phyloP scores from a whole-genome alignment of 2,113 vertebrate genomes.

The Eonycteris spelaea region DNA sequence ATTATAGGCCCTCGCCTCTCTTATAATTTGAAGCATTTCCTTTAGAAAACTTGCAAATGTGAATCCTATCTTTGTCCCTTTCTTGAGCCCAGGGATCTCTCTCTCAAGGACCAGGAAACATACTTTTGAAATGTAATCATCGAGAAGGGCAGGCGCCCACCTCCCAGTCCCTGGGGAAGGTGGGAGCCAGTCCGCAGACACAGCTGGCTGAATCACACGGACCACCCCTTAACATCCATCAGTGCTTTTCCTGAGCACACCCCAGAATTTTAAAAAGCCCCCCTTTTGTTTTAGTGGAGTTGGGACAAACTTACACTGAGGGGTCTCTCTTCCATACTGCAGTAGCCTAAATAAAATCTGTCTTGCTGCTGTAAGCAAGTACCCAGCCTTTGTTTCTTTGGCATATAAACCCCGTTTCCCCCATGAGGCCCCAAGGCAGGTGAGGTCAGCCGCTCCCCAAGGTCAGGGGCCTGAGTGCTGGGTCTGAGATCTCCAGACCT shows the following conservation, averaged over 20 bases:
- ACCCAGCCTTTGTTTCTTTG: neutral
- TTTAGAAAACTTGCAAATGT: neutral
- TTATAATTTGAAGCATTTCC: neutral
- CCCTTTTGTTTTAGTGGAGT: neutral
- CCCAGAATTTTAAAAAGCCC: neutral
- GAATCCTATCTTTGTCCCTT: neutral
- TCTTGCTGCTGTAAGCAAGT: rapidly evolving
- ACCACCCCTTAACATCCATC: neutral
- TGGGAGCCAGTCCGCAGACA: neutral
- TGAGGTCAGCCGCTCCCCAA: neutral
- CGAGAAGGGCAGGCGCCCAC: neutral
- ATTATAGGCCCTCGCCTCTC: neutral
- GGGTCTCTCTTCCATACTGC: too few relatives aligned
- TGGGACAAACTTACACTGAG: rapidly evolving
- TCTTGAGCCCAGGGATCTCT: neutral
- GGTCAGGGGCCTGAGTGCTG: rapidly evolving
- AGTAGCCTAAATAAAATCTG: neutral
- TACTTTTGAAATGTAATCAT: neutral
- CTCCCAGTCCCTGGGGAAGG: neutral
- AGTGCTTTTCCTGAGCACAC: rapidly evolving
- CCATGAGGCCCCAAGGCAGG: neutral
- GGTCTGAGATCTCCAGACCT: neutral
- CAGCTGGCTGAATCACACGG: rapidly evolving
- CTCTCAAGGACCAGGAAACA: neutral
- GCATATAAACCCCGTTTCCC: too few relatives aligned